Evolutionary conservation across 2,797 vertebrate species (phyloP).

Genomic region (Onychomys arenicola): DNA sequence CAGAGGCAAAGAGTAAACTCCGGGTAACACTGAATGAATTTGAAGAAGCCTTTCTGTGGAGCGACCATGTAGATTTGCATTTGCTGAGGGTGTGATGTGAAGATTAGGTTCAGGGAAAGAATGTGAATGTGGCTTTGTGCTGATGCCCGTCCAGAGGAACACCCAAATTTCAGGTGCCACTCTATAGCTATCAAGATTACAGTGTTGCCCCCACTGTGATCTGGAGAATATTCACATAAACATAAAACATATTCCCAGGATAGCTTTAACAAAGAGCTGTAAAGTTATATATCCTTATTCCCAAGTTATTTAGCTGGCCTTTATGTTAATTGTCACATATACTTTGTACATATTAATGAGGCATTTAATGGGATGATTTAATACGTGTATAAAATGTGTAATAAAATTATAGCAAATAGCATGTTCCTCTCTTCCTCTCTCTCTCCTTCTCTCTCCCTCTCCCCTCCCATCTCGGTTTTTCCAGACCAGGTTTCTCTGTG

Average conservation of each 20-base stretch:
- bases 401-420: neutral
- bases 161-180: neutral
- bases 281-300: neutral
- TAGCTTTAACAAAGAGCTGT: neutral
- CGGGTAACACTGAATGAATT: slow-evolving; percentile 49
- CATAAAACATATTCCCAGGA: neutral
- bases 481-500: too few species aligned
- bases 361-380: neutral
- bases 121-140: neutral
- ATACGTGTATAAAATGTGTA: neutral
- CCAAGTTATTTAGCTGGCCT: neutral
- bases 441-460: too few species aligned
- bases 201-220: neutral
- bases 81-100: slow-evolving; percentile 15
- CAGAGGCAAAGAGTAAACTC: slow-evolving; percentile 57
- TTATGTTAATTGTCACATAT: neutral
- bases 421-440: neutral
- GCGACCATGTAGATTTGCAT: neutral
- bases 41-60: slow-evolving; percentile 30
- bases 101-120: slow-evolving; percentile 7
- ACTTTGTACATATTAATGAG: neutral
- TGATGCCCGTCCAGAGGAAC: neutral
- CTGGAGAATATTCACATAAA: neutral
- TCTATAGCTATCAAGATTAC: neutral
- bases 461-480: too few species aligned